Evolutionary conservation across 2,888 invertebrate species (phyloP).

Genomic region (Choristoneura rosaceana): DNA sequence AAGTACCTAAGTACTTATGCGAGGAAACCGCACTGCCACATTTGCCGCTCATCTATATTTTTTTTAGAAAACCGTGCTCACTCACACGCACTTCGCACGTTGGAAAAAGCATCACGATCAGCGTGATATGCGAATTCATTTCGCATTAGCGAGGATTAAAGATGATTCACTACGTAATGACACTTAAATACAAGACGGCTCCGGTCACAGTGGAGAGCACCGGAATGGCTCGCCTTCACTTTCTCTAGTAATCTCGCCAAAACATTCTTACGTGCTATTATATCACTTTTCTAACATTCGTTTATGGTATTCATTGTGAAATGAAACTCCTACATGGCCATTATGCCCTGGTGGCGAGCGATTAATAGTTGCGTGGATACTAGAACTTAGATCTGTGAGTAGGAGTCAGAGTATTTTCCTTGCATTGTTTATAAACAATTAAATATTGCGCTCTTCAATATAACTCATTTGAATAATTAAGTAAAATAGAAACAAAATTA

Average conservation of each 20-base stretch:
- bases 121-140: slow-evolving; percentile 38
- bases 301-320: neutral
- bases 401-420: slow-evolving; percentile 10
- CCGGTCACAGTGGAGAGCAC: slow-evolving; percentile 49
- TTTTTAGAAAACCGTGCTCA: slow-evolving; percentile 12
- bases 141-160: slow-evolving; percentile 35
- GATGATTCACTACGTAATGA: slow-evolving; percentile 38
- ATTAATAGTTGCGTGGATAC: slow-evolving; percentile 21
- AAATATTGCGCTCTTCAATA: neutral
- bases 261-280: slow-evolving; percentile 50
- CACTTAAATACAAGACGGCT: slow-evolving; percentile 23
- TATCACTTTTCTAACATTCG: slow-evolving; percentile 32
- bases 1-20: neutral
- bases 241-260: slow-evolving; percentile 62
- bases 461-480: slow-evolving; percentile 1
- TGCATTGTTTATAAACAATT: neutral
- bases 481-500: too few species aligned
- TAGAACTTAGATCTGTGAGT: neutral
- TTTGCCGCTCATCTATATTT: neutral
- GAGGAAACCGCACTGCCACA: neutral
- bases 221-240: slow-evolving; percentile 58
- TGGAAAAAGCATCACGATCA: slow-evolving; percentile 44
- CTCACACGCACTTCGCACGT: slow-evolving; percentile 7
- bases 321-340: slow-evolving; percentile 14
- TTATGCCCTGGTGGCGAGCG: neutral